These are phyloP conservation scores for mouse (Mus musculus) DNA, from an alignment of 2,113 vertebrate species.

Conservation along the genomic window GRCm39 chr13:106869001-106869500, in stretches of 20 bases:
- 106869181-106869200: neutral
- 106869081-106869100: neutral
- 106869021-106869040: neutral
- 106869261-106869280: neutral
- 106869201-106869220: neutral
- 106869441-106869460: too few relatives aligned
- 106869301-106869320: neutral
- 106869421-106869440: too few relatives aligned
- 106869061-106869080: neutral
- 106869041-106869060: neutral
- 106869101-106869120: neutral
- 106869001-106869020: neutral
- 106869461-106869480: neutral
- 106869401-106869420: too few relatives aligned
- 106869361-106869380: neutral
- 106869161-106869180: neutral
- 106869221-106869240: neutral
- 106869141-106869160: too few relatives aligned
- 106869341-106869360: neutral
- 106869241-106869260: too few relatives aligned
- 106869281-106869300: slow-evolving; percentile 11
- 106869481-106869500: neutral
- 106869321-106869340: neutral
- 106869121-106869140: neutral
- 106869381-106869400: neutral